Evolutionary conservation across 2,797 vertebrate species (phyloP).

Genomic region (Silurus lanzhouensis): DNA sequence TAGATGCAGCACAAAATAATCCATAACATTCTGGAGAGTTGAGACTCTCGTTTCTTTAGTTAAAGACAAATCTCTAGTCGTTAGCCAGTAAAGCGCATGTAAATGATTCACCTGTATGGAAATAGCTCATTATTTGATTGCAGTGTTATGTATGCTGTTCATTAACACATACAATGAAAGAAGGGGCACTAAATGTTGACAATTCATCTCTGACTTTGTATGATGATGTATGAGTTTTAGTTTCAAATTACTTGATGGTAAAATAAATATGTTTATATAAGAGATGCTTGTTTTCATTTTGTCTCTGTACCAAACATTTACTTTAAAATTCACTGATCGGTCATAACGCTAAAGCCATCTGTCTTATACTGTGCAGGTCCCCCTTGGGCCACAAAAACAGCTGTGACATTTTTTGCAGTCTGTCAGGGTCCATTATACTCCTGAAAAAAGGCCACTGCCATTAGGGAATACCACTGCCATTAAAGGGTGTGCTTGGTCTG

Average conservation of each 20-base stretch:
- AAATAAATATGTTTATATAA: constrained; percentile 5
- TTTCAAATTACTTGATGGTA: not conserved
- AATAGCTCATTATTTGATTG: not conserved
- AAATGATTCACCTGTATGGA: not conserved
- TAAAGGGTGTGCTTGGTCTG: no score
- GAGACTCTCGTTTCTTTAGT: not conserved
- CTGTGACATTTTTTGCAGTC: no score
- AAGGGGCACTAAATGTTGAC: constrained; percentile 2
- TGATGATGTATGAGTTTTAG: not conserved
- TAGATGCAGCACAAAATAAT: constrained; percentile 4
- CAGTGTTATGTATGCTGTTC: not conserved
- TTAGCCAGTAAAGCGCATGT: not conserved
- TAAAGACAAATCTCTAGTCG: not conserved
- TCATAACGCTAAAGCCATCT: no score
- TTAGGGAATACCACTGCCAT: no score
- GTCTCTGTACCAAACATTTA: not conserved
- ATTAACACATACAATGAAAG: constrained; percentile 3
- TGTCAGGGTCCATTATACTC: no score
- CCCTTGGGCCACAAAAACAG: no score
- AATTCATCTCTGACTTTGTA: not conserved
- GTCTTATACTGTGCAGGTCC: no score
- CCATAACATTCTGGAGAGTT: not conserved
- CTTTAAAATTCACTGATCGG: not conserved
- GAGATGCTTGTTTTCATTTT: not conserved
- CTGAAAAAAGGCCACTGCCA: no score